Percentiles rank a stretch among this genome's conserved stretches.
Evolutionary conservation across 2,888 invertebrate genomes (phyloP).

Genomic region (Spicauda simplicius): DNA sequence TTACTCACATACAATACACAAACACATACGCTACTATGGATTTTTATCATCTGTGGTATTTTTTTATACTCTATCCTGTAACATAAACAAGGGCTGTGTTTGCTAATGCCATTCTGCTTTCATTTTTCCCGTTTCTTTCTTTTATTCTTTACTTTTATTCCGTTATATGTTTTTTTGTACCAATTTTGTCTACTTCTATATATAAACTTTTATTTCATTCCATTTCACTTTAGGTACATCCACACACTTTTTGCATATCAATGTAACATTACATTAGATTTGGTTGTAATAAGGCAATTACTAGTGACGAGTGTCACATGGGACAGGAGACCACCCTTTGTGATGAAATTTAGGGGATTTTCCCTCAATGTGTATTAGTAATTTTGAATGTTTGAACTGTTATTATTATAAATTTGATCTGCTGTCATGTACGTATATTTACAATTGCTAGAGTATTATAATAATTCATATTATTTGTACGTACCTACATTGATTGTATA

Average conservation of each 20-base stretch:
- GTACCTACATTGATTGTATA: too few relatives aligned
- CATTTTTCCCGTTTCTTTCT: too few relatives aligned
- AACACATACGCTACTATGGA: too few relatives aligned
- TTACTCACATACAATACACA: too few relatives aligned
- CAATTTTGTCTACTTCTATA: too few relatives aligned
- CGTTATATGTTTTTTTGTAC: too few relatives aligned
- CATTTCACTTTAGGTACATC: not conserved
- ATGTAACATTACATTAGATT: not conserved
- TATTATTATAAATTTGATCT: constrained; percentile 6
- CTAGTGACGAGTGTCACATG: not conserved
- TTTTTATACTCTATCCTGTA: too few relatives aligned
- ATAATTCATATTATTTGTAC: not conserved
- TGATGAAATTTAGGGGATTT: constrained; percentile 13
- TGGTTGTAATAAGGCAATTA: not conserved
- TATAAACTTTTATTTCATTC: too few relatives aligned
- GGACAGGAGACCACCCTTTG: constrained; percentile 16
- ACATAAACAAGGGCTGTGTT: too few relatives aligned
- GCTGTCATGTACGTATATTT: constrained; percentile 2
- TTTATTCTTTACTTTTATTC: too few relatives aligned
- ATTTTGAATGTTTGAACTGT: constrained; percentile 16
- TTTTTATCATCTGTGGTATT: too few relatives aligned
- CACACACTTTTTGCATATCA: not conserved
- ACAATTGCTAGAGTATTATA: not conserved
- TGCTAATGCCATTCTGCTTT: too few relatives aligned
- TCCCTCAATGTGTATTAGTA: not conserved